Evolutionary conservation across 2,888 invertebrate species (phyloP).

Genomic region (Ophioninae sp.): DNA sequence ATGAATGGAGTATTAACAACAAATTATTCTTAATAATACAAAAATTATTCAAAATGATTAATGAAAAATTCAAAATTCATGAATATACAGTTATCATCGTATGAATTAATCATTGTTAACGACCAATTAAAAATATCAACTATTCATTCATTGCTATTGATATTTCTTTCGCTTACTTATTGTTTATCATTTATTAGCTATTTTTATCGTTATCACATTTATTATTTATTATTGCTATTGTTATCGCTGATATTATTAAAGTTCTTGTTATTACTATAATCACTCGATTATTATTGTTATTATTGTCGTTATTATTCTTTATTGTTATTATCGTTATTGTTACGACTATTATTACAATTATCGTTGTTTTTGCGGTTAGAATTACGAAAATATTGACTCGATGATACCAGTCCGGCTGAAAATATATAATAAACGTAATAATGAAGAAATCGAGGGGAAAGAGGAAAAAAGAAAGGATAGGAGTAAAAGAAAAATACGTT

Average conservation of each 20-base stretch:
- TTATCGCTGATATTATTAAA: no score
- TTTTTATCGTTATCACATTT: no score
- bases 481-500: slow-evolving; percentile 9
- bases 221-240: no score
- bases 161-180: no score
- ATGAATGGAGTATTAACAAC: no score
- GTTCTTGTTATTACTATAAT: not conserved
- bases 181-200: no score
- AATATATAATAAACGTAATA: slow-evolving; percentile 4
- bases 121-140: not conserved
- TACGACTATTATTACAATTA: not conserved
- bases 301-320: not conserved
- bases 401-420: not conserved
- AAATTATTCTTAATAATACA: no score
- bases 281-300: not conserved
- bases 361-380: not conserved
- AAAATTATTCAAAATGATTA: no score
- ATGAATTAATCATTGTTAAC: not conserved
- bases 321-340: not conserved
- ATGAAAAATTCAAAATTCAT: not conserved
- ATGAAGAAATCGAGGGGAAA: slow-evolving; percentile 16
- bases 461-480: slow-evolving; percentile 20
- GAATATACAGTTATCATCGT: not conserved
- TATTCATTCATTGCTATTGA: not conserved
- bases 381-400: not conserved